A percentile compares a stretch with the other conserved stretches of the same genome.
These are phyloP conservation scores for Muscicapa striata DNA, from an alignment of 2,797 vertebrate species.

Conservation along the genomic window DNA sequence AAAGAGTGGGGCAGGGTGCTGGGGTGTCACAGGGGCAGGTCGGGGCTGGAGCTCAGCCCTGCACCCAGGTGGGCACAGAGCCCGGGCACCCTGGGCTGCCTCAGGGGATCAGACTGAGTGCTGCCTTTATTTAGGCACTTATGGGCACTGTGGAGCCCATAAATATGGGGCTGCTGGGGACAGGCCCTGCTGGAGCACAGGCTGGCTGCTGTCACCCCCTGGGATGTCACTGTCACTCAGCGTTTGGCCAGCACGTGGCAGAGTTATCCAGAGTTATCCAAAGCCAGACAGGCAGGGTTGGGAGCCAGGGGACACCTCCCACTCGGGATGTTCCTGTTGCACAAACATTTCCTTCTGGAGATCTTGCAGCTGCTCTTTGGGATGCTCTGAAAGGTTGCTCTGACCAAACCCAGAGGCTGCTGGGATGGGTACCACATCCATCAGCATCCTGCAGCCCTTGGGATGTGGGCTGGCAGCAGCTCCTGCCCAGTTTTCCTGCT, in stretches of 20 bases:
- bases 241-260: accelerated
- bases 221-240: accelerated
- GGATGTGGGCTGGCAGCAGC: neutral
- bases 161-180: neutral
- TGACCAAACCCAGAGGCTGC: neutral
- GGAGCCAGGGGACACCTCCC: neutral
- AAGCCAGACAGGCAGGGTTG: accelerated
- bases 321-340: accelerated
- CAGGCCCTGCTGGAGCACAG: neutral
- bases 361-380: neutral
- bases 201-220: neutral
- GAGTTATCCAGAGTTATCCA: too few species aligned
- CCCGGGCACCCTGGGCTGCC: accelerated
- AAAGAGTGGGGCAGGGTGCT: neutral
- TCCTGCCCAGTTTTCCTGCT: neutral
- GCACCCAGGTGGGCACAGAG: neutral
- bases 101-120: too few species aligned
- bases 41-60: neutral
- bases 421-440: neutral
- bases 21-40: neutral
- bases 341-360: neutral
- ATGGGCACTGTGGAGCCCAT: accelerated
- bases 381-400: neutral
- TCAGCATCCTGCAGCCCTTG: neutral
- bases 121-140: neutral